Evolutionary conservation across 2,797 vertebrate genomes (phyloP), one percentile per base, ranked within the genome.

Genomic region (Manis crassicaudata): DNA sequence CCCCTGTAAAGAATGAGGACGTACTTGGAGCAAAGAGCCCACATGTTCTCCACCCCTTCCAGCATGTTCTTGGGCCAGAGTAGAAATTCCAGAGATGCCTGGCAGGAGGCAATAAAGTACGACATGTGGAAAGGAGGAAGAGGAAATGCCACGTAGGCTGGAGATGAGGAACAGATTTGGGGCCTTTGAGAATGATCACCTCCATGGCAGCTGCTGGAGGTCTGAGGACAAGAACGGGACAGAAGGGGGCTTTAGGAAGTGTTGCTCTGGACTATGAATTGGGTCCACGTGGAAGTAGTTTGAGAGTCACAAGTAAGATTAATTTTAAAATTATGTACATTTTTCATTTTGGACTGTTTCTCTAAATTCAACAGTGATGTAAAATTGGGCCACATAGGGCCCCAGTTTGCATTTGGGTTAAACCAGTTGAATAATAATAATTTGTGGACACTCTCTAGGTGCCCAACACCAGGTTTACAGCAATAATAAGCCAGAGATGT

Each of bases 41-140:
- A n/a, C 76, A 2, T 18, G 46, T 4, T 46, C 29, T 81, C 76
- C 62, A 29, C 21, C 17, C 11, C 43, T 92, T 86, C 87, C n/a
- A 12, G 37, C 5, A 5, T 63, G 40, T 76, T 88, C 77, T 85
- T 56, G 60, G 75, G 62, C 85, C 91, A 40, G 60, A 94, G 92
- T 54, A 46, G 82, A 95, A 65, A 89, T 94, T 94, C 86, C 91
- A 88, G 83, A 63, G 88, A 91, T 94, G 90, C 94, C 92, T 94
- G 94, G 82, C 81, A 81, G 20, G 50, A 90, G 40, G 89, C 75
- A 40, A 40, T 67, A 37, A 65, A 43, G 40, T 10, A 11, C 62
- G 90, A 81, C 73, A 9, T 18, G 73, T 43, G 79, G 81, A 32
- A 27, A 88, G 68, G 86, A 90, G 88, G 88, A 95, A 85, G 77